Conservation (phyloP, 2,113 vertebrate species). For the Quiscalus mexicanus region DNA sequence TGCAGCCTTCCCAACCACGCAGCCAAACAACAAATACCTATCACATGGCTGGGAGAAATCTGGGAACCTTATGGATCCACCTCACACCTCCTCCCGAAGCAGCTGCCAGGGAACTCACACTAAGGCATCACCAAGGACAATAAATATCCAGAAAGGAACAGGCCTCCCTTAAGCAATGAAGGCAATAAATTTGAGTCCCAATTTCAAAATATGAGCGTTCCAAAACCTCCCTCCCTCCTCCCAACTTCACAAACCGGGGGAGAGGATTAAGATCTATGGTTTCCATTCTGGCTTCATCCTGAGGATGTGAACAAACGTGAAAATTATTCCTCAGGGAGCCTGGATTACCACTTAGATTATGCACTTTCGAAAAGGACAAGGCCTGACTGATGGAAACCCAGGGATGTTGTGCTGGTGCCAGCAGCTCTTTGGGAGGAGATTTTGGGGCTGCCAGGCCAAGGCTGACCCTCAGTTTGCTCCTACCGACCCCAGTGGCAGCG, state of each 20-base stretch:
- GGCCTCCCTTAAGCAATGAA: neutral
- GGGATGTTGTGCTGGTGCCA: neutral
- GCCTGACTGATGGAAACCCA: fast-evolving
- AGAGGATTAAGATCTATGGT: neutral
- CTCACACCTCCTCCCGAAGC: neutral
- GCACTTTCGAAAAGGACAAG: neutral
- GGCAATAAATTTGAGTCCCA: neutral
- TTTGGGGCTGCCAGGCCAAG: neutral
- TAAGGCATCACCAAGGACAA: neutral
- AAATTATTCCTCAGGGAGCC: neutral
- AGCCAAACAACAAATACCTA: neutral
- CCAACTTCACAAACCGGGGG: neutral
- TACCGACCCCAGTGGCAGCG: neutral
- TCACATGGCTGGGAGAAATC: neutral
- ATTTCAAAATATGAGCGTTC: neutral
- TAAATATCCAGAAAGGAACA: neutral
- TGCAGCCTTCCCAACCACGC: neutral
- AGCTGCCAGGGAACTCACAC: neutral
- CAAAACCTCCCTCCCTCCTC: neutral
- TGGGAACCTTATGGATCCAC: neutral
- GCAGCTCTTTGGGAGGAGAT: neutral
- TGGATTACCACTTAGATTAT: neutral
- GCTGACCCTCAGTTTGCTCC: neutral
- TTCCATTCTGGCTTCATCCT: neutral
- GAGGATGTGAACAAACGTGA: neutral